Evolutionary conservation across 1,140 invertebrate genomes (phyloP).

Genomic region (Musca vetustissima): DNA sequence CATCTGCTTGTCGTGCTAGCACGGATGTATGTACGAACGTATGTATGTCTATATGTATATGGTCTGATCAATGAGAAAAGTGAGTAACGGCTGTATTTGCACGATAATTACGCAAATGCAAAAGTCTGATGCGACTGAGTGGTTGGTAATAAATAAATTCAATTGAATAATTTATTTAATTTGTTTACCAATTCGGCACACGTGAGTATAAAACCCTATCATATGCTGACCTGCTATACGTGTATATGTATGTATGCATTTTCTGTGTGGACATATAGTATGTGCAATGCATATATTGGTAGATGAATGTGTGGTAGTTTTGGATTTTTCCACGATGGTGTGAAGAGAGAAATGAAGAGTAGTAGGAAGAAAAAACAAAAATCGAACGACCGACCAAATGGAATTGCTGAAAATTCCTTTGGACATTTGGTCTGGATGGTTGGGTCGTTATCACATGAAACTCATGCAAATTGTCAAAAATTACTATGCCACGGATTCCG

Average conservation of each 20-base stretch:
- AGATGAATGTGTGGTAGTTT: not conserved
- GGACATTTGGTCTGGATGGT: no score
- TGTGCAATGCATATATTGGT: not conserved
- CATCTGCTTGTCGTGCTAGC: not conserved
- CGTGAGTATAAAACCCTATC: conserved; percentile 23
- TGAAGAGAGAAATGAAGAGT: no score
- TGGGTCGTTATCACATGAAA: no score
- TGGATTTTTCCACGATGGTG: no score
- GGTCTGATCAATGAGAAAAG: no score
- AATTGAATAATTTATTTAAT: conserved; percentile 56
- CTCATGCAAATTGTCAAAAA: no score
- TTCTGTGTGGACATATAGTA: not conserved
- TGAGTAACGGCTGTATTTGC: conserved; percentile 16
- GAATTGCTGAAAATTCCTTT: no score
- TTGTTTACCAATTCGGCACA: conserved; percentile 39
- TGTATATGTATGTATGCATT: conserved; percentile 4
- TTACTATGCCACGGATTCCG: no score
- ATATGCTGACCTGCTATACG: not conserved
- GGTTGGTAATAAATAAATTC: conserved; percentile 54
- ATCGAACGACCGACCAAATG: no score
- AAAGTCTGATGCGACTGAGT: conserved; percentile 39
- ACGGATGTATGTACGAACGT: not conserved
- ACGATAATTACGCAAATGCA: conserved; percentile 28
- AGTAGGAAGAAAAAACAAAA: no score
- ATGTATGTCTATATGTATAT: not conserved